phyloP scores from a whole-genome alignment of 2,113 vertebrate species.

The Dipodomys spectabilis region DNA sequence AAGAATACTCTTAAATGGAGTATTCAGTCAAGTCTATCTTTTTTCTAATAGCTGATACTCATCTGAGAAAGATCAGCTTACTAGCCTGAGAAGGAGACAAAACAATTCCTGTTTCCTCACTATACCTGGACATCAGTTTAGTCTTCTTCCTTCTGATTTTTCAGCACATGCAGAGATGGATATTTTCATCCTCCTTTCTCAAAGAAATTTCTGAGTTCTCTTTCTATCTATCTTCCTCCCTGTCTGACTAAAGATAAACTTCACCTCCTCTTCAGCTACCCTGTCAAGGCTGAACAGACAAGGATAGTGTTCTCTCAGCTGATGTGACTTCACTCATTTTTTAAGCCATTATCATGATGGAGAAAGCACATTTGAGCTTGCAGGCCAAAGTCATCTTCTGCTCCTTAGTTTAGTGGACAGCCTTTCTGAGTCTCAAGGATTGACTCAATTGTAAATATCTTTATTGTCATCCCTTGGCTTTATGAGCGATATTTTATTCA shows the following conservation, averaged over 20 bases:
- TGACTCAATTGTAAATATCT: neutral
- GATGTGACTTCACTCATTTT: neutral
- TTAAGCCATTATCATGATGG: neutral
- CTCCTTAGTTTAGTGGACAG: too few species aligned
- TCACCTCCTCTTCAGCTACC: too few species aligned
- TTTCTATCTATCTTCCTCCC: neutral
- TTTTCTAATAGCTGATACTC: neutral
- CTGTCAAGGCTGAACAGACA: too few species aligned
- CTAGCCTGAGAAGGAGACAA: neutral
- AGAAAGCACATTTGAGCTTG: neutral
- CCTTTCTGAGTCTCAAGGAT: neutral
- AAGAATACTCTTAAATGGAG: neutral
- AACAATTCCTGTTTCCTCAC: neutral
- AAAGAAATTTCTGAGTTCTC: neutral
- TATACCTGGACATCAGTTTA: neutral
- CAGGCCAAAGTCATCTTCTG: neutral
- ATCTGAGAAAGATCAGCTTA: neutral
- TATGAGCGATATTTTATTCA: neutral
- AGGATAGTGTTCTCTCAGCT: neutral
- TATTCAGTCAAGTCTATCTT: neutral
- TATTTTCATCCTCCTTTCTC: neutral
- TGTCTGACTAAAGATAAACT: too few species aligned
- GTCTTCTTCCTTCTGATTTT: neutral
- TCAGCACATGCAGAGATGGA: neutral
- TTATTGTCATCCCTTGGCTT: neutral